Evolutionary conservation across 2,113 vertebrate species (phyloP).

Genomic region (Antigone vipio): DNA sequence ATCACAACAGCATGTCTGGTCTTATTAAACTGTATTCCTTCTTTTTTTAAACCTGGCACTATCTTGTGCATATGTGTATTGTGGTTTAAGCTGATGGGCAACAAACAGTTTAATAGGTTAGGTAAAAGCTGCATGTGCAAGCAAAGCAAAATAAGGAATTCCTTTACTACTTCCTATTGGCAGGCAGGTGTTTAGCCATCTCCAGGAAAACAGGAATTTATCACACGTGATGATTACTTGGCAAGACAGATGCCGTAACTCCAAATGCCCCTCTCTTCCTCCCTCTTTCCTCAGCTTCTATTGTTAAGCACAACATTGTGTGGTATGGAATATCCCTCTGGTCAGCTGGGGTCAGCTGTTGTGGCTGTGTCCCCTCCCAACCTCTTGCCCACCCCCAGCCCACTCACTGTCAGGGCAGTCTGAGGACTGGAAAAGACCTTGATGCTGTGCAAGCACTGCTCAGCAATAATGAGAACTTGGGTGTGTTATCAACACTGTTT

Average conservation of each 20-base stretch:
- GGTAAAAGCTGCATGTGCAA: not conserved
- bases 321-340: too few species aligned
- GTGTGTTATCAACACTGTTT: not conserved
- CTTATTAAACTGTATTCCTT: not conserved
- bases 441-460: not conserved
- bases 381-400: not conserved
- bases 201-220: not conserved
- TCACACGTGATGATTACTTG: not conserved
- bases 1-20: not conserved
- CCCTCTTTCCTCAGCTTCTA: not conserved
- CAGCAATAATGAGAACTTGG: not conserved
- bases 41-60: not conserved
- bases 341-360: not conserved
- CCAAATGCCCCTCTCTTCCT: not conserved
- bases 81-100: accelerated
- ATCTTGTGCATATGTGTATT: not conserved
- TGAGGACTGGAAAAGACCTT: not conserved
- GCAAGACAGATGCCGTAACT: not conserved
- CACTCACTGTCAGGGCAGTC: not conserved
- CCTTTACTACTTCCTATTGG: not conserved
- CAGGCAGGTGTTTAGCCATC: not conserved
- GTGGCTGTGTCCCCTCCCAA: not conserved
- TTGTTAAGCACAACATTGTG: too few species aligned
- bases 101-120: not conserved
- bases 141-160: not conserved